phyloP scores from a whole-genome alignment of 2,113 vertebrate species.

The Pimephales promelas region DNA sequence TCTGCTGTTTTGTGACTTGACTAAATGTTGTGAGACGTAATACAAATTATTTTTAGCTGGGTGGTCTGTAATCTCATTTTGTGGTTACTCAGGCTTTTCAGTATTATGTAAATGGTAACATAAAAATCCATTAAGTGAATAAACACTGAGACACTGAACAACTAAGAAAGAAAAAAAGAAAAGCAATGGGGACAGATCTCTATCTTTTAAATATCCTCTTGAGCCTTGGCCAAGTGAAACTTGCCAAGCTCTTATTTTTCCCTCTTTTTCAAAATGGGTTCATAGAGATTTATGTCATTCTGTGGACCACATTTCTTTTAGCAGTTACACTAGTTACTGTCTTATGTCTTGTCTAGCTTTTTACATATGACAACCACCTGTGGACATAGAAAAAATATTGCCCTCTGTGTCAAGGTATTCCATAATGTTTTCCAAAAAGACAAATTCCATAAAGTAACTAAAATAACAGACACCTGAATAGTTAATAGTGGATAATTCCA shows the following conservation, averaged over 20 bases:
- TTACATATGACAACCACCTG: conserved; percentile 20
- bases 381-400: conserved; percentile 9
- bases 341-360: background rate
- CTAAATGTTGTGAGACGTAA: background rate
- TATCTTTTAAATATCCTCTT: background rate
- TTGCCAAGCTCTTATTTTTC: conserved; percentile 7
- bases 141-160: conserved; percentile 21
- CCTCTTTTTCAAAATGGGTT: conserved; percentile 21
- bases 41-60: background rate
- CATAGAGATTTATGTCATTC: conserved; percentile 33
- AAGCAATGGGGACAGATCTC: conserved; percentile 15
- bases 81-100: background rate
- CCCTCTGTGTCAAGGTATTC: conserved; percentile 3
- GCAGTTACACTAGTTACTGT: conserved; percentile 20
- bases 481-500: background rate
- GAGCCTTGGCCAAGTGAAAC: conserved; percentile 16
- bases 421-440: background rate
- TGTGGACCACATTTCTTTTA: conserved; percentile 22
- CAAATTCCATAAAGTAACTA: background rate
- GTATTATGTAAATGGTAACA: conserved; percentile 6
- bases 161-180: background rate
- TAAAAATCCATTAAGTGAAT: background rate
- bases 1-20: no score
- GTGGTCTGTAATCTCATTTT: conserved; percentile 16
- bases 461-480: conserved; percentile 7